These are phyloP conservation scores for Anableps anableps DNA, from an alignment of 2,797 vertebrate species.

Conservation along the genomic window DNA sequence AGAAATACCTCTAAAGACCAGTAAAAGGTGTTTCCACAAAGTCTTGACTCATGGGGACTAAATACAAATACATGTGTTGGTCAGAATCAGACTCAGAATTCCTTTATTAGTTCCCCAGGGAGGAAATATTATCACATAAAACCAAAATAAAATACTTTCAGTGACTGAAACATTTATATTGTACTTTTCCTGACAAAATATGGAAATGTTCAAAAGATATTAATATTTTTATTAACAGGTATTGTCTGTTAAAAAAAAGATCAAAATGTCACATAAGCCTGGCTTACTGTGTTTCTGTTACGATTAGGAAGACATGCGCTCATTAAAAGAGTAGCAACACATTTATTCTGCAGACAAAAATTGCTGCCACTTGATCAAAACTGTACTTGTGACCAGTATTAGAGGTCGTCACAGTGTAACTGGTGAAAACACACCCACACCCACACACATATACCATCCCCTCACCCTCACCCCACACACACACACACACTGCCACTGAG, in stretches of 20 bases:
- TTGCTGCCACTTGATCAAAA: slow-evolving; percentile 9
- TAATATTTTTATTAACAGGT: background rate
- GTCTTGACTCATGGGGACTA: background rate
- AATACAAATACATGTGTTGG: background rate
- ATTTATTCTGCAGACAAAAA: slow-evolving; percentile 1
- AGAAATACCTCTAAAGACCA: background rate
- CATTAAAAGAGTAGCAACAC: background rate
- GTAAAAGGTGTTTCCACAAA: background rate
- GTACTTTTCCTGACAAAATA: too few relatives aligned
- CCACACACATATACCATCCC: too few relatives aligned
- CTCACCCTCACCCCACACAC: background rate
- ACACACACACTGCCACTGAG: background rate
- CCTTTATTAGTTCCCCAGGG: too few relatives aligned
- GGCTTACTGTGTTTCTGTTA: background rate
- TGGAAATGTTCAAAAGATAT: background rate
- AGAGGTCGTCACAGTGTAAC: background rate
- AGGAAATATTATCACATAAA: slow-evolving; percentile 1
- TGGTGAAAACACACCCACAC: background rate
- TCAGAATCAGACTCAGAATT: too few relatives aligned
- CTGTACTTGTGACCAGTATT: background rate
- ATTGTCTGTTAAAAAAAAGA: background rate
- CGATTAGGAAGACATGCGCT: background rate
- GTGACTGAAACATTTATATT: too few relatives aligned
- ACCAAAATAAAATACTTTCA: background rate
- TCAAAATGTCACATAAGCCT: background rate